Evolutionary conservation across 2,888 invertebrate genomes (phyloP).

Genomic region (Cephus spinipes): DNA sequence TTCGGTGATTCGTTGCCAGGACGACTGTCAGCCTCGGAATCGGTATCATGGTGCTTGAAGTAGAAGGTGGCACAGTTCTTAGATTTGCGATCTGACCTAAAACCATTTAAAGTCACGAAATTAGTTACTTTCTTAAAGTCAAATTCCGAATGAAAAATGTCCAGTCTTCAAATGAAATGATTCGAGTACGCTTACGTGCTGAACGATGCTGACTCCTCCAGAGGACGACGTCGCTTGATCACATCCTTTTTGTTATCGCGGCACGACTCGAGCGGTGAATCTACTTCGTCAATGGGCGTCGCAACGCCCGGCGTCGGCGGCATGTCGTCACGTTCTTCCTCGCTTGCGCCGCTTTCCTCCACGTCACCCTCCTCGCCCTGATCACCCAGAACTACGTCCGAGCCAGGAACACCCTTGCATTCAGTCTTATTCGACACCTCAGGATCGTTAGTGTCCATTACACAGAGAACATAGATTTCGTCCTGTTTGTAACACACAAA

Average conservation of each 20-base stretch:
- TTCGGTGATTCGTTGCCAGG: slow-evolving; percentile 59
- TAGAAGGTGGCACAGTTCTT: slow-evolving; percentile 88
- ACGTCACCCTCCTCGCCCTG: slow-evolving; percentile 57
- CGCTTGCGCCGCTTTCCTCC: slow-evolving; percentile 53
- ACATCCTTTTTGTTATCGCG: slow-evolving; percentile 37
- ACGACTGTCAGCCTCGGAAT: slow-evolving; percentile 77
- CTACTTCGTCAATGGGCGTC: too few relatives aligned
- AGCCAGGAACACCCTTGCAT: slow-evolving; percentile 28
- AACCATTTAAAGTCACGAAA: slow-evolving; percentile 1
- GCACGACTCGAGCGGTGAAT: slow-evolving; percentile 12
- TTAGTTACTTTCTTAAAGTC: neutral
- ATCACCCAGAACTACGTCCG: slow-evolving; percentile 38
- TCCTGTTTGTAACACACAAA: slow-evolving; percentile 45
- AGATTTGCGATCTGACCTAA: slow-evolving; percentile 79
- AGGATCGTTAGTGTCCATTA: slow-evolving; percentile 53
- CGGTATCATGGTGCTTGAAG: slow-evolving; percentile 88
- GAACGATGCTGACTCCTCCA: slow-evolving; percentile 52
- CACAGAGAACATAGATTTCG: slow-evolving; percentile 62
- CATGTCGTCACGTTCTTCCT: slow-evolving; percentile 50
- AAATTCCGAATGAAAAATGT: neutral
- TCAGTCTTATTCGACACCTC: slow-evolving; percentile 33
- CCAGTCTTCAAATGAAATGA: neutral
- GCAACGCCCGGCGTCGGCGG: slow-evolving; percentile 58
- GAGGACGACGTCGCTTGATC: slow-evolving; percentile 42
- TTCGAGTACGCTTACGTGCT: slow-evolving; percentile 49